Evolutionary conservation across 2,888 invertebrate genomes (phyloP), one percentile per base, ranked within the genome.

Genomic region (Gandaritis pyraliata): DNA sequence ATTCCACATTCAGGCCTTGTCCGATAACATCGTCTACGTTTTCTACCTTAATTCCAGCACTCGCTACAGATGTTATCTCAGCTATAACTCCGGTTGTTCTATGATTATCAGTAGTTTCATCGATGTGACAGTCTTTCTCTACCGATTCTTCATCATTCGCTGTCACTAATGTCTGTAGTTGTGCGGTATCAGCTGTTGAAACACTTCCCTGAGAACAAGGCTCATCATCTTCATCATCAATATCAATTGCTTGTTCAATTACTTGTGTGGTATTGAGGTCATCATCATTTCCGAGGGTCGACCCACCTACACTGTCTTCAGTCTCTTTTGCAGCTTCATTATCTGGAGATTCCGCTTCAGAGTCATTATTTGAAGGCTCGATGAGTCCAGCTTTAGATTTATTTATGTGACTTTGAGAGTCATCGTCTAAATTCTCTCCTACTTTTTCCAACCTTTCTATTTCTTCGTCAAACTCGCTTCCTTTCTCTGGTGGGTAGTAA

Each of bases 221-320:
- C 13, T 47, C 51, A 29, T 50, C 43, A 48, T 65, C 59, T 13
- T 65, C 63, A 43, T 70, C 66, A 36, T 72, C 61, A 23, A 68
- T 51, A 0, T 69, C 33, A 33, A 65, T 67, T 45, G 66, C 50
- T 50, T 64, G 55, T n/a, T 53, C 54, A 50, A 23, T 41, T 41
- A 11, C 56, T 30, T 15, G 12, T 7, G 13, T 29, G 43, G 48
- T 8, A 47, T 30, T 38, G 8, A 23, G 12, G 7, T 36, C 5
- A 47, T 38, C 2, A 3, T 45, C 30, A 16, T 16, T 43, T 43
- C 7, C 43, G 2, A 8, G 11, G 8, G 8, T 16, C 11, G 39
- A 47, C 11, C 30, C 48, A 36, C 16, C 15, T 15, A 48, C 46
- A 18, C 43, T 47, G 0, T 57, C 33, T 0, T 61, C 52, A n/a